Evolutionary conservation across 2,113 vertebrate species (phyloP).

Genomic region (Brachirus orientalis): DNA sequence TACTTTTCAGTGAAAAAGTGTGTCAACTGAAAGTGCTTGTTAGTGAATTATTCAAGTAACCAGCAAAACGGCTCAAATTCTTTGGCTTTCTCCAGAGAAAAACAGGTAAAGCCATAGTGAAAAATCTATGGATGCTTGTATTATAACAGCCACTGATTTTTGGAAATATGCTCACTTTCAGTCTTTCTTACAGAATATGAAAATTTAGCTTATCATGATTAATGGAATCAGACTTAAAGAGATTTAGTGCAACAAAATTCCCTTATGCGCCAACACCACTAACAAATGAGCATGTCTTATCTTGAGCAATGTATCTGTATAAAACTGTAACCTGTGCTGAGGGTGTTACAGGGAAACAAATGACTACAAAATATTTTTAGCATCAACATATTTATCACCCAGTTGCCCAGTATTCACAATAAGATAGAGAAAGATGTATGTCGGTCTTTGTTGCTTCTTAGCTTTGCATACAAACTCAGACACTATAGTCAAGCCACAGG

Average conservation of each 20-base stretch:
- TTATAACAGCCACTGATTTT: too few relatives aligned
- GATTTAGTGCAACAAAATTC: too few relatives aligned
- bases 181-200: not conserved
- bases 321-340: not conserved
- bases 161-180: not conserved
- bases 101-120: too few relatives aligned
- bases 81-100: not conserved
- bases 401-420: too few relatives aligned
- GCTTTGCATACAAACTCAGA: too few relatives aligned
- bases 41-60: constrained; percentile 11
- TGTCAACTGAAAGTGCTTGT: constrained; percentile 17
- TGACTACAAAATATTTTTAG: not conserved
- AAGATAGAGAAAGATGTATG: too few relatives aligned
- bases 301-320: not conserved
- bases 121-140: not conserved
- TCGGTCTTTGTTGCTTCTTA: too few relatives aligned
- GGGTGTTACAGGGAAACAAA: not conserved
- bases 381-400: constrained; percentile 11
- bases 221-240: too few relatives aligned
- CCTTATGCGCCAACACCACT: too few relatives aligned
- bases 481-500: not conserved
- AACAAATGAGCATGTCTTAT: too few relatives aligned
- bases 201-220: not conserved
- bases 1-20: constrained; percentile 16
- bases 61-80: not conserved